Evolutionary conservation across 2,113 vertebrate species (phyloP).

Genomic region (Dasypus novemcinctus): DNA sequence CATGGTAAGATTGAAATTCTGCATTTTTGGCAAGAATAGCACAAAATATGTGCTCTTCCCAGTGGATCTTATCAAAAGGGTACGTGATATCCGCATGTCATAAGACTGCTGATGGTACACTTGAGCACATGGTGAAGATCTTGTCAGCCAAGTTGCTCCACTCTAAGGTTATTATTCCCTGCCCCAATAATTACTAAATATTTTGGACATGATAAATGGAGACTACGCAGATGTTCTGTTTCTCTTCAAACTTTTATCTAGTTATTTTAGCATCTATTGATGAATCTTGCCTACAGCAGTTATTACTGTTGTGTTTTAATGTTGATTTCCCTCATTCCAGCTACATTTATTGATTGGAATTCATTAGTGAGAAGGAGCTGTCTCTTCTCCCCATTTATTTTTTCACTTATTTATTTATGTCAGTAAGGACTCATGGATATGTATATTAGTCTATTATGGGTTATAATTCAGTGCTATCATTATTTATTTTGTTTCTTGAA

Average conservation of each 20-base stretch:
- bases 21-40: too few relatives aligned
- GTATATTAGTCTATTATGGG: neutral
- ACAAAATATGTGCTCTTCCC: too few relatives aligned
- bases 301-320: neutral
- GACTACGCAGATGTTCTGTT: neutral
- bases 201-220: neutral
- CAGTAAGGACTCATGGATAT: neutral
- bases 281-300: neutral
- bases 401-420: neutral
- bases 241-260: neutral
- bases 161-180: neutral
- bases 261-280: neutral
- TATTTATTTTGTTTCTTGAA: neutral
- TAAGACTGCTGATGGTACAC: too few relatives aligned
- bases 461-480: neutral
- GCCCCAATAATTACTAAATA: neutral
- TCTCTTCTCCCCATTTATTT: neutral
- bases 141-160: neutral
- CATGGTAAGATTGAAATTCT: too few relatives aligned
- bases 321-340: neutral
- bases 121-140: neutral
- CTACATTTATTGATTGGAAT: neutral
- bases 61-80: too few relatives aligned
- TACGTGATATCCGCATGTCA: too few relatives aligned
- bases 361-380: neutral